These are phyloP conservation scores for Karalla daura DNA, from an alignment of 2,797 vertebrate species.

Conservation along the genomic window DNA sequence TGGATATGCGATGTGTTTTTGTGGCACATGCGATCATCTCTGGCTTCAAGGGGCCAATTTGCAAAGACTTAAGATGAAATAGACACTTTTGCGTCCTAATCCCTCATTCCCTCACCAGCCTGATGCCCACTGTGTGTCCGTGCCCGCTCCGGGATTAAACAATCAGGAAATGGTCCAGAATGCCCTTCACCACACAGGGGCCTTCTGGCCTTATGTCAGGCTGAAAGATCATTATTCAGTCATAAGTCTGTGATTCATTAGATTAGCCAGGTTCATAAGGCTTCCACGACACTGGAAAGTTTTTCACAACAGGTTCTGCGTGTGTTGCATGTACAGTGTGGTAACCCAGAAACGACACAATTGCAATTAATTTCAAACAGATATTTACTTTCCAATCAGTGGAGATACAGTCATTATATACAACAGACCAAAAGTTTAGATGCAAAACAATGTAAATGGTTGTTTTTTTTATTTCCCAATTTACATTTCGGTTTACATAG, in stretches of 20 bases:
- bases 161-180: conserved; percentile 20
- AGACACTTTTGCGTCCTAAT: conserved; percentile 37
- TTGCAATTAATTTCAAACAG: background rate
- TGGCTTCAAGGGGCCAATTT: conserved; percentile 8
- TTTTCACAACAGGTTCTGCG: background rate
- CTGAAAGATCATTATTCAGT: conserved; percentile 22
- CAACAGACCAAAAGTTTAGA: no score
- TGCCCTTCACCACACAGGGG: background rate
- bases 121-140: conserved; percentile 4
- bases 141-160: conserved; percentile 39
- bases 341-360: background rate
- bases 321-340: background rate
- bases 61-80: conserved; percentile 7
- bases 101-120: background rate
- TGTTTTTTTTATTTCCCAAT: no score
- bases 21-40: conserved; percentile 16
- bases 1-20: background rate
- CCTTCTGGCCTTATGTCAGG: conserved; percentile 4
- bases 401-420: no score
- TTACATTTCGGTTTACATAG: no score
- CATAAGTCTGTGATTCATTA: conserved; percentile 38
- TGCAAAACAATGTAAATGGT: no score
- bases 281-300: background rate
- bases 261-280: conserved; percentile 28
- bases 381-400: no score